Base-by-base conservation (phyloP, 2,888 invertebrate species). In the Ichneumoninae sp. region DNA sequence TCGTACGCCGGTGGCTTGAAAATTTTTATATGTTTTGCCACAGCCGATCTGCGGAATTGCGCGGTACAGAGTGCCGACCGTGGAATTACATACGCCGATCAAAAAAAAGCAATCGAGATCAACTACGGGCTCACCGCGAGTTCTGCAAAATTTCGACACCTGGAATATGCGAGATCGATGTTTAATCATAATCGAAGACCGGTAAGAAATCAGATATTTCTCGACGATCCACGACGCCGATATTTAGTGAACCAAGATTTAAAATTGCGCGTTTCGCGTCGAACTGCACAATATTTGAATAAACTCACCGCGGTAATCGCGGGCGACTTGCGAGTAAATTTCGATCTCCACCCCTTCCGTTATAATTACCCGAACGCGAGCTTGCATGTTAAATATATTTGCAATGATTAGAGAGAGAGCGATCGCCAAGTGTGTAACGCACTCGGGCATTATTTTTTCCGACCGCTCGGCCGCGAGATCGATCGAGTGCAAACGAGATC, bases 11-110 rank as follows among this genome's bases (percentile, higher is more conserved):
- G 40, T 40, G 80, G 86, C 81, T 86, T 88, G 83, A 66, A 87
- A 87, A 87, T 86, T 87, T 89, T 88, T 70, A 82, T 87, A 75
- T 83, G 78, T 70, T 69, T 87, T 86, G 44, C 62, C 74, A 80
- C 68, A 69, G 71, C 76, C 22, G 52, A 65, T 57, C 69, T 68
- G 22, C 47, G 72, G 26, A 72, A 66, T 75, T 70, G 78, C 13
- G 16, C 4, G 4, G 10, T 10, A 54, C 50, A n/a, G 22, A 6
- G 5, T 40, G 7, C 40, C n/a, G 10, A 22, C 8, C 57, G 5
- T 19, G 3, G 8, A 7, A 33, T 22, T 13, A 40, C 40, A 40
- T 40, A 40, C 10, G 40, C 0, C 40, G 40, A 40, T 40, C 10
- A 40, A 36, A 40, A 40, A 40, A 40, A 40, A 40, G 3, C 0